phyloP scores from a whole-genome alignment of 2,113 vertebrate genomes.

The Capra hircus region DNA sequence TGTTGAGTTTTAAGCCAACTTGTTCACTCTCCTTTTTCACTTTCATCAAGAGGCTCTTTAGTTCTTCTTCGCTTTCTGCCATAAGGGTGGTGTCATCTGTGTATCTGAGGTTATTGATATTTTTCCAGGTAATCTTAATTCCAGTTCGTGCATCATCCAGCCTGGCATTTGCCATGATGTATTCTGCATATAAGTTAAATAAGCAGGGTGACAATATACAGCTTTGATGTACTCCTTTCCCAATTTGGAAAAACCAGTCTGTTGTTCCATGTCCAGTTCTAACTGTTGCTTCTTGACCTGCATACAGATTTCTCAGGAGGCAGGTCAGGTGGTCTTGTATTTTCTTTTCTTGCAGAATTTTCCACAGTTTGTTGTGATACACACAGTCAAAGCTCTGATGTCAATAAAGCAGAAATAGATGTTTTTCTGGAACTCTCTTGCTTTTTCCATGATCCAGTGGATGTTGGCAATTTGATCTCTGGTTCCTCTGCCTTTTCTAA shows the following conservation, averaged over 20 bases:
- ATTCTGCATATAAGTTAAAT: not conserved
- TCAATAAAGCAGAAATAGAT: not conserved
- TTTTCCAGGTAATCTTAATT: not conserved
- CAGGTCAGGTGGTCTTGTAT: no score
- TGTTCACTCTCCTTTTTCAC: not conserved
- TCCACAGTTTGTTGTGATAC: no score
- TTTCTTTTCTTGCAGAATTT: no score
- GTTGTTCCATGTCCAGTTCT: not conserved
- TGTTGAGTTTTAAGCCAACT: not conserved
- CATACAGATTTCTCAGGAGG: no score
- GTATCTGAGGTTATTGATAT: not conserved
- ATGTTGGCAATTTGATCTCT: not conserved
- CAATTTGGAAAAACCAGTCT: not conserved
- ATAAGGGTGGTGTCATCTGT: not conserved
- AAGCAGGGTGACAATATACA: not conserved
- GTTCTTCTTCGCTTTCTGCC: not conserved
- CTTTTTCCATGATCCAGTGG: not conserved
- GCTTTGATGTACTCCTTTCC: not conserved
- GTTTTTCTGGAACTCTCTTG: not conserved
- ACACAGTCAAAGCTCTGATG: no score
- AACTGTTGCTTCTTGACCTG: no score
- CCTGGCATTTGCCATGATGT: fast-evolving
- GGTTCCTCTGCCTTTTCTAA: not conserved
- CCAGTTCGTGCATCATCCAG: not conserved
- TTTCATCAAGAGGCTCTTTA: not conserved